Base-by-base conservation (phyloP, 2,888 invertebrate genomes). In the Entomobrya proxima region DNA sequence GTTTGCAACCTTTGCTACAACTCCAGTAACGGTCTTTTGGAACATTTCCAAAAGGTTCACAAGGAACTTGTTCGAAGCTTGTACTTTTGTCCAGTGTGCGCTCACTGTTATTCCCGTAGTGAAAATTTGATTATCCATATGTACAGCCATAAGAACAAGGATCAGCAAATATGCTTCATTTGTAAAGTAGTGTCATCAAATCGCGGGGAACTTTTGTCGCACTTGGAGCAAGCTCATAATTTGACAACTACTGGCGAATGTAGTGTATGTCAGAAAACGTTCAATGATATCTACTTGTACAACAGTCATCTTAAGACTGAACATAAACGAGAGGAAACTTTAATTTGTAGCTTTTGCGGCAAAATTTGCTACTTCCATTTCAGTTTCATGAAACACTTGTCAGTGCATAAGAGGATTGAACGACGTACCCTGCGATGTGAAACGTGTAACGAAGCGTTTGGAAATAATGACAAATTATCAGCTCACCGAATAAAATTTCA, bases 151-250 rank as follows among this genome's bases (percentile, higher is more conserved):
- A 32, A n/a, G 9, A 37, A 11, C 9, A 32, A n/a, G 9, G 37
- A 64, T 7, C 64, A 64, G 64, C 64, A 64, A 64, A 35, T 64
- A 35, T 64, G 64, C n/a, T 64, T 64, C 13, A 35, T 64, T 32
- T 64, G 64, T 24, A 64, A 64, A 64, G 6, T 18, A 18, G 21
- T 1, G n/a, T 64, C 37, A 2, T 4, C 6, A 1, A 37, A 37
- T 11, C 64, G 64, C 3, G 1, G 6, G 5, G 64, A 64, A 11
- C 21, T 32, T 7, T 35, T 64, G 3, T 2, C 9, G 2, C 64
- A 64, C n/a, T 37, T 64, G 18, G 35, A 35, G 9, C 35, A 37
- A 18, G 30, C 18, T 3, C 64, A 64, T 21, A 13, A 18, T 18
- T 9, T 64, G 18, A n/a, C 1, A n/a, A 64, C 37, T n/a, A 35